These are phyloP conservation scores for Trematomus bernacchii DNA, from an alignment of 2,797 vertebrate genomes.

Conservation along the genomic window DNA sequence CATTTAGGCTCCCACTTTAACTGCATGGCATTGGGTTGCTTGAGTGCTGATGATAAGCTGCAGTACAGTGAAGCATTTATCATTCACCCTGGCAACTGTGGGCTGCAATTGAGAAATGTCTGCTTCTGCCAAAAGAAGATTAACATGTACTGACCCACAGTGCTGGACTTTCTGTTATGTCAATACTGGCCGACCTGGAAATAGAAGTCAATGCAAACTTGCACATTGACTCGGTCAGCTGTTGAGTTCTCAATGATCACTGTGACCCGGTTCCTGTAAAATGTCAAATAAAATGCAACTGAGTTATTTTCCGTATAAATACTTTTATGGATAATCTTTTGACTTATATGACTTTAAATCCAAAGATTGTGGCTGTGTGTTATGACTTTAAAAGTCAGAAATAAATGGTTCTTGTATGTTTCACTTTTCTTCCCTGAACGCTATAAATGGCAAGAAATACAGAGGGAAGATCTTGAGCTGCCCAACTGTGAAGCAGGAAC, in stretches of 20 bases:
- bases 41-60: constrained; percentile 55
- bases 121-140: constrained; percentile 54
- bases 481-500: constrained; percentile 26
- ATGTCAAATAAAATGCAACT: neutral
- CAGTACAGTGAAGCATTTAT: constrained; percentile 42
- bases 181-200: constrained; percentile 51
- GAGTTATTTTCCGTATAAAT: constrained; percentile 18
- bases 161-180: constrained; percentile 48
- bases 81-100: constrained; percentile 63
- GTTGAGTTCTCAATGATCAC: constrained; percentile 35
- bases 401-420: constrained; percentile 14
- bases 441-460: constrained; percentile 17
- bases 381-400: constrained; percentile 9
- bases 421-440: constrained; percentile 22
- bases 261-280: constrained; percentile 6
- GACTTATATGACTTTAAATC: neutral
- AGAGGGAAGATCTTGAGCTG: constrained; percentile 11
- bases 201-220: constrained; percentile 32
- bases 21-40: constrained; percentile 53
- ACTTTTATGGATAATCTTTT: constrained; percentile 8
- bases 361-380: neutral
- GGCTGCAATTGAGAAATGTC: constrained; percentile 64
- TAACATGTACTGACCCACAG: constrained; percentile 40
- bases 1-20: constrained; percentile 51
- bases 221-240: constrained; percentile 20